Base-by-base conservation (phyloP, 2,888 invertebrate genomes). In the Laspeyria flexula region DNA sequence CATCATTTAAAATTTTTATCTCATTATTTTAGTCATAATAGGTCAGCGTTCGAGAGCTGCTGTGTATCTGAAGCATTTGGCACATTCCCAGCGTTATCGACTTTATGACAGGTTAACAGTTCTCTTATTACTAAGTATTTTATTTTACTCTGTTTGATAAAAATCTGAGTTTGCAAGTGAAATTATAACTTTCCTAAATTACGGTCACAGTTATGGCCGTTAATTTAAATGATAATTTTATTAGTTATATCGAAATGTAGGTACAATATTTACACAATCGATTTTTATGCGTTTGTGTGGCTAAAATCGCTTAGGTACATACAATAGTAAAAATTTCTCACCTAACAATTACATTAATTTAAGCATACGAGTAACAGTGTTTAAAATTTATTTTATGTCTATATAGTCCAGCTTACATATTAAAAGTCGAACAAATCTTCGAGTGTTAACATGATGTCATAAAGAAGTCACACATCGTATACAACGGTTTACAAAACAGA, bases 291-390 rank as follows among this genome's bases (percentile, higher is more conserved):
- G 76, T 79, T 64, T 69, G 77, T 85, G 84, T 84, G 82, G 81
- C 82, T 89, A 86, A 88, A 88, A 86, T 85, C 78, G 78, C 86
- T 88, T 83, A n/a, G n/a, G n/a, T n/a, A 81, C 71, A 59, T 82
- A 81, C 80, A 83, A 80, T 87, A 85, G 87, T 88, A 90, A 89
- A 90, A 89, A 90, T 81, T 88, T 75, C 65, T 80, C 75, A 55
- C 88, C 90, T 90, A 90, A 89, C 78, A 83, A 81, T 80, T 85
- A 87, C 77, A 72, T 88, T 88, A 85, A 81, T 78, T 85, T 90
- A 90, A 88, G 90, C 88, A 90, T 89, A 90, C 77, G 89, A 90
- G 82, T 91, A 91, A 92, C 91, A 90, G 83, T 90, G 81, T 90
- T 90, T 88, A 90, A 88, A 90, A 86, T 90, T 86, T 86, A 88